Percentiles rank a stretch among this genome's conserved stretches.
These are phyloP conservation scores for Phortica okadai DNA, from an alignment of 2,888 invertebrate species.

Conservation along the genomic window DNA sequence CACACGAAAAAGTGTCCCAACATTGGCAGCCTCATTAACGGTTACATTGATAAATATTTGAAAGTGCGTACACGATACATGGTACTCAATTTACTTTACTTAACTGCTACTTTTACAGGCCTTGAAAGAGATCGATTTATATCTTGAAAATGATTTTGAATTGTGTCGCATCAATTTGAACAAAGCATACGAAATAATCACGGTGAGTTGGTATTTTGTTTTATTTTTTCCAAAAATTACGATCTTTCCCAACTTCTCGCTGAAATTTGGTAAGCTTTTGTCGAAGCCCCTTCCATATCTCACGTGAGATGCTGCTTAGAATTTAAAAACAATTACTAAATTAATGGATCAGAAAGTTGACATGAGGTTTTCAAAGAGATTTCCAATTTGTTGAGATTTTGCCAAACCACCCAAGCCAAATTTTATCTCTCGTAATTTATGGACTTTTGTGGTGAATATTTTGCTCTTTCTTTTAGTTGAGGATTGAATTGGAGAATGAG, in stretches of 20 bases:
- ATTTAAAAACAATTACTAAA: too few relatives aligned
- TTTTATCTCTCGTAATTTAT: neutral
- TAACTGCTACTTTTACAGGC: conserved; percentile 22
- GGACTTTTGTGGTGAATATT: neutral
- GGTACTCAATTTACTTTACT: neutral
- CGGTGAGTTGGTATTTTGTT: conserved; percentile 37
- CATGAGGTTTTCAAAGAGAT: too few relatives aligned
- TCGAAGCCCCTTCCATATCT: too few relatives aligned
- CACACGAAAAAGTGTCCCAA: conserved; percentile 41
- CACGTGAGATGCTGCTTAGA: too few relatives aligned
- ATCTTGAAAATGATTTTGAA: conserved; percentile 56
- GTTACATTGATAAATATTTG: neutral
- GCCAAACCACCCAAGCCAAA: too few relatives aligned
- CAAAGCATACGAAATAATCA: conserved; percentile 47
- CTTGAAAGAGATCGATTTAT: conserved; percentile 49
- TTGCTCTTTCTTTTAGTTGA: conserved; percentile 44
- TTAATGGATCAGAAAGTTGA: too few relatives aligned
- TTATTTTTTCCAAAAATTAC: neutral
- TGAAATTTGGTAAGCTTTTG: too few relatives aligned
- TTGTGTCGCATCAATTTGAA: conserved; percentile 36
- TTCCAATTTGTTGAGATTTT: too few relatives aligned
- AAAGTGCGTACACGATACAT: conserved; percentile 35
- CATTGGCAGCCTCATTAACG: conserved; percentile 46
- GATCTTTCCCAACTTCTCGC: too few relatives aligned
- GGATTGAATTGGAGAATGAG: conserved; percentile 50